Conservation (phyloP, 2,888 invertebrate species). For the Pheosia tremula region DNA sequence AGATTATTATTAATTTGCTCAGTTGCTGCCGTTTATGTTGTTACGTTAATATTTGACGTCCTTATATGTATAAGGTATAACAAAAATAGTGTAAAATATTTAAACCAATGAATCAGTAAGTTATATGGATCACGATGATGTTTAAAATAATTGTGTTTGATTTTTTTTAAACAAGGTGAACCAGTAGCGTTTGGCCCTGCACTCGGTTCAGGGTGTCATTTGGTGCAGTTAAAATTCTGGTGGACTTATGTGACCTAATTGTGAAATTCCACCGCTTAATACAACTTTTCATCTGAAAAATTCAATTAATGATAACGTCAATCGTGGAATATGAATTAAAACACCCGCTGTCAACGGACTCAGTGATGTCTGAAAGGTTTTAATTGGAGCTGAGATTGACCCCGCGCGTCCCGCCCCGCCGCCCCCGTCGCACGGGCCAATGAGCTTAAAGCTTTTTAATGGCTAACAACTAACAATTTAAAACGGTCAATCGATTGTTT, state of each 20-base stretch:
- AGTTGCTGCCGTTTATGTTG: background rate
- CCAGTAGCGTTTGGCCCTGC: too few species aligned
- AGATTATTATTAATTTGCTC: background rate
- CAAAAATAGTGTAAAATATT: too few species aligned
- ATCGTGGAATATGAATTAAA: constrained; percentile 3
- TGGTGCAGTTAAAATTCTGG: too few species aligned
- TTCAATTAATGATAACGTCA: constrained; percentile 4
- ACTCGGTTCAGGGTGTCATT: too few species aligned
- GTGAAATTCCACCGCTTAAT: too few species aligned
- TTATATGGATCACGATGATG: too few species aligned
- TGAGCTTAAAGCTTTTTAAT: constrained; percentile 1
- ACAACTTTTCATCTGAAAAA: background rate
- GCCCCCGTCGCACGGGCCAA: background rate
- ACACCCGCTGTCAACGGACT: constrained; percentile 2
- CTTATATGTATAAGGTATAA: too few species aligned
- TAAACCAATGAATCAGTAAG: too few species aligned
- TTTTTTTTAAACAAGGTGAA: too few species aligned
- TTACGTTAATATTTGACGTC: background rate
- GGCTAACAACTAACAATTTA: background rate
- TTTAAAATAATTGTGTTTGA: too few species aligned
- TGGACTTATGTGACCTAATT: too few species aligned
- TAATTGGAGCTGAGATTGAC: constrained; percentile 24
- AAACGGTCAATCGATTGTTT: too few species aligned
- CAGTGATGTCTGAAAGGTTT: constrained; percentile 19
- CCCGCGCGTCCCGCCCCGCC: constrained; percentile 1